Evolutionary conservation across 2,797 vertebrate species (phyloP).

Genomic region (Falco biarmicus): DNA sequence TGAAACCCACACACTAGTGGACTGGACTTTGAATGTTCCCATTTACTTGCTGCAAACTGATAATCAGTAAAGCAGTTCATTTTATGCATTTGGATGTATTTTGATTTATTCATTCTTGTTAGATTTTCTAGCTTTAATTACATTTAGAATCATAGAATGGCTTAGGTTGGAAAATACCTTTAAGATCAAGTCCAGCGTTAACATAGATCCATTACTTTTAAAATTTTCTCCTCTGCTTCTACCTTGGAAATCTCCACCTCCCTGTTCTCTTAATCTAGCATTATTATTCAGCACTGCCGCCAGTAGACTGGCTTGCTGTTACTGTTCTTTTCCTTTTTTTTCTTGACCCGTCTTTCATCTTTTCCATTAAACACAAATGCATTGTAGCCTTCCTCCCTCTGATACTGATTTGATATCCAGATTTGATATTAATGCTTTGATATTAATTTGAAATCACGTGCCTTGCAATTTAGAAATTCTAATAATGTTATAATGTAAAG

Average conservation of each 20-base stretch:
- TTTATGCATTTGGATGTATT: background rate
- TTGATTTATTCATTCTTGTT: background rate
- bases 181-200: too few species aligned
- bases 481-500: background rate
- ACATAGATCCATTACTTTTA: background rate
- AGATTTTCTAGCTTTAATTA: background rate
- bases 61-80: background rate
- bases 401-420: background rate
- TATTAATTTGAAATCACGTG: background rate
- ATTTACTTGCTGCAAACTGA: background rate
- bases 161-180: too few species aligned
- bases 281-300: background rate
- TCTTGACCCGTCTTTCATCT: too few species aligned
- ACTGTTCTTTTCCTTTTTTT: background rate
- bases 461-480: background rate
- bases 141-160: background rate
- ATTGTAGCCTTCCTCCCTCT: background rate
- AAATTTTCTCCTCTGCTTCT: background rate
- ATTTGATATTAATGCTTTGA: background rate
- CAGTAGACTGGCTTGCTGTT: background rate
- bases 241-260: fast-evolving
- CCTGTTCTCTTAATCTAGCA: background rate
- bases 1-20: background rate
- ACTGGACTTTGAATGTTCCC: background rate
- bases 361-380: too few species aligned